Conservation (phyloP, 2,797 vertebrate genomes). For the Otolemur crassicaudatus region DNA sequence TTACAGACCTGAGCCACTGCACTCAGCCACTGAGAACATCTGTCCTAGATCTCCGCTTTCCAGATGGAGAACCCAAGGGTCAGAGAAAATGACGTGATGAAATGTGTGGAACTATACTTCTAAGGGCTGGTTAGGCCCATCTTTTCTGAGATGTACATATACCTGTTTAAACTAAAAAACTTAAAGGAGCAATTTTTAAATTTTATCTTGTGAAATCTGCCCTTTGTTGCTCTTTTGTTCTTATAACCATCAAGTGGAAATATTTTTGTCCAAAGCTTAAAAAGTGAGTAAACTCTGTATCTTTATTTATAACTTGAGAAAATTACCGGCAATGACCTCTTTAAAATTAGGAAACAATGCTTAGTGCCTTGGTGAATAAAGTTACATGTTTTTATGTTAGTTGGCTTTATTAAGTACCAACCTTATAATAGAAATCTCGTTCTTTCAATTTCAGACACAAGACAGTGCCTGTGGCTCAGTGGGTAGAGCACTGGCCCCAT, state of each 20-base stretch:
- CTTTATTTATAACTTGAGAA: slow-evolving; percentile 51
- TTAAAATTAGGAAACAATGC: slow-evolving; percentile 46
- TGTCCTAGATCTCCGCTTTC: slow-evolving; percentile 12
- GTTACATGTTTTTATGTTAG: background rate
- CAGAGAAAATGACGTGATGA: background rate
- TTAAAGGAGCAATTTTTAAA: slow-evolving; percentile 22
- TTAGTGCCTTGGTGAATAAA: background rate
- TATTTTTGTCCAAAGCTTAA: background rate
- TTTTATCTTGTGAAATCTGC: background rate
- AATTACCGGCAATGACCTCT: slow-evolving; percentile 10
- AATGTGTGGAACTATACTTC: background rate
- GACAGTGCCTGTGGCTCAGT: too few relatives aligned
- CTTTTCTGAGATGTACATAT: background rate
- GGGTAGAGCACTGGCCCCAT: too few relatives aligned
- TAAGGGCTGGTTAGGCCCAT: background rate
- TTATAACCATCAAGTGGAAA: background rate
- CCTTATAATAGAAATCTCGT: background rate
- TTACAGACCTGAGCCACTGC: too few relatives aligned
- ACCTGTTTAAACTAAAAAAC: slow-evolving; percentile 14
- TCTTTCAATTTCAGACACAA: background rate
- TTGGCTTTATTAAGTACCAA: background rate
- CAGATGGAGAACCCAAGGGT: slow-evolving; percentile 1
- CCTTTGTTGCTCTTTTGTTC: background rate
- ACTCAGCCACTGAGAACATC: background rate
- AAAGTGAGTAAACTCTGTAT: background rate